phyloP scores from a whole-genome alignment of 2,888 invertebrate genomes.

The Capitulum mitella region DNA sequence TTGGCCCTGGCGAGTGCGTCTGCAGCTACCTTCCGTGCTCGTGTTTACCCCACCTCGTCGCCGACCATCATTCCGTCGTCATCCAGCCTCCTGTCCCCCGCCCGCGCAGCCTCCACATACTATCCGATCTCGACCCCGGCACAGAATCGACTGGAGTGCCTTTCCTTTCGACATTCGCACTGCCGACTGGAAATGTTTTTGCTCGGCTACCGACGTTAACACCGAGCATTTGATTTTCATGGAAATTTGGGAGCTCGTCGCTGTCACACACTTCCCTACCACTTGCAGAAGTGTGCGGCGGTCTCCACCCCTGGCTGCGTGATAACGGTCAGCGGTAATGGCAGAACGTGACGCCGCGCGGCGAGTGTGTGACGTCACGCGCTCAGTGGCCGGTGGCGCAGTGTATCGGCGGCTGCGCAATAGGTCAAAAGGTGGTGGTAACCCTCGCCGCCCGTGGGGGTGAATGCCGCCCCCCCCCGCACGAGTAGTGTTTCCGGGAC shows the following conservation, averaged over 20 bases:
- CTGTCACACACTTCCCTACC: not conserved
- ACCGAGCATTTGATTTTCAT: not conserved
- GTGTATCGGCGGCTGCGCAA: not conserved
- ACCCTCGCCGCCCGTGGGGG: too few species aligned
- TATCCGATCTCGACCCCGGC: not conserved
- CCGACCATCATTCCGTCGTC: not conserved
- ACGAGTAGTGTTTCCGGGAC: too few species aligned
- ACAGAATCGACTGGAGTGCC: not conserved
- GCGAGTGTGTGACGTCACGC: not conserved
- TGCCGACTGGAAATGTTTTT: not conserved
- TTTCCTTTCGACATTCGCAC: not conserved
- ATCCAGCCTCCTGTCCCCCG: not conserved
- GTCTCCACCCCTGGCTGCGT: not conserved
- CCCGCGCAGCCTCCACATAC: not conserved
- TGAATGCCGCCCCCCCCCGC: too few species aligned
- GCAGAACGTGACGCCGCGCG: not conserved
- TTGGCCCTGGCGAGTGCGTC: not conserved
- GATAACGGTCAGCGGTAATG: not conserved
- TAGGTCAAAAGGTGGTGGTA: too few species aligned
- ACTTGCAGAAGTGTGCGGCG: not conserved
- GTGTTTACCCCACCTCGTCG: not conserved
- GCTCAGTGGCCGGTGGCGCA: not conserved
- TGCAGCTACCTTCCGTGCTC: not conserved
- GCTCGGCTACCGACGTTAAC: not conserved
- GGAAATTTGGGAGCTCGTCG: not conserved